Percentiles rank a stretch among this genome's conserved stretches.
These are phyloP conservation scores for Prorops nasuta DNA, from an alignment of 1,140 invertebrate species.

Conservation along the genomic window DNA sequence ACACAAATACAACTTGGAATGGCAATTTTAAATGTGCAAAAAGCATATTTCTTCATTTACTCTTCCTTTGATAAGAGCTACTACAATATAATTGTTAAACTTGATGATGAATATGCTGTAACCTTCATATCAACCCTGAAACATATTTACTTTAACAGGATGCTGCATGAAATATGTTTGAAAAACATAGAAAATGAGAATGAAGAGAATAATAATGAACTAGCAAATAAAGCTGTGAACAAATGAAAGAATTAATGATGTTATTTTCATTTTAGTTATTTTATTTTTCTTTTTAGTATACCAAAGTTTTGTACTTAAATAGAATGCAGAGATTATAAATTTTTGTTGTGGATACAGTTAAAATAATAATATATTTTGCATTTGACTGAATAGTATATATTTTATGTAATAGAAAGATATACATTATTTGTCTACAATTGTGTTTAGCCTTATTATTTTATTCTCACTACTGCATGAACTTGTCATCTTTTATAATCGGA, in stretches of 20 bases:
- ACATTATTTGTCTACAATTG: neutral
- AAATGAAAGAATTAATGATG: too few relatives aligned
- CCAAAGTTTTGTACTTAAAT: too few relatives aligned
- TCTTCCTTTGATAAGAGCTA: conserved; percentile 9
- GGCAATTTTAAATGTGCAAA: conserved; percentile 11
- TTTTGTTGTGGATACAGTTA: too few relatives aligned
- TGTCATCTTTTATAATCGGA: conserved; percentile 3
- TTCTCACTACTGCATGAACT: neutral
- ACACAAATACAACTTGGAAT: conserved; percentile 12
- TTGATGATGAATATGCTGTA: conserved; percentile 1
- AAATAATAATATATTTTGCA: too few relatives aligned
- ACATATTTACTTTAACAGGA: conserved; percentile 1
- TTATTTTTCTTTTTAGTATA: too few relatives aligned
- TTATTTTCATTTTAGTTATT: too few relatives aligned
- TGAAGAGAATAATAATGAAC: neutral
- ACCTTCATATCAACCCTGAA: neutral
- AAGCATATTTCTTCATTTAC: conserved; percentile 5
- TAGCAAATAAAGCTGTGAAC: too few relatives aligned
- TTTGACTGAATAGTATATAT: neutral
- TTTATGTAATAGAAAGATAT: neutral
- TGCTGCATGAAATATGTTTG: conserved; percentile 3
- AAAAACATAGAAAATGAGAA: neutral
- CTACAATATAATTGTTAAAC: neutral
- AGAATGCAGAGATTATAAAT: too few relatives aligned
- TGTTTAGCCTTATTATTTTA: neutral